These are phyloP conservation scores for Hephaestus fuliginosus DNA, from an alignment of 2,797 vertebrate species.

Conservation along the genomic window DNA sequence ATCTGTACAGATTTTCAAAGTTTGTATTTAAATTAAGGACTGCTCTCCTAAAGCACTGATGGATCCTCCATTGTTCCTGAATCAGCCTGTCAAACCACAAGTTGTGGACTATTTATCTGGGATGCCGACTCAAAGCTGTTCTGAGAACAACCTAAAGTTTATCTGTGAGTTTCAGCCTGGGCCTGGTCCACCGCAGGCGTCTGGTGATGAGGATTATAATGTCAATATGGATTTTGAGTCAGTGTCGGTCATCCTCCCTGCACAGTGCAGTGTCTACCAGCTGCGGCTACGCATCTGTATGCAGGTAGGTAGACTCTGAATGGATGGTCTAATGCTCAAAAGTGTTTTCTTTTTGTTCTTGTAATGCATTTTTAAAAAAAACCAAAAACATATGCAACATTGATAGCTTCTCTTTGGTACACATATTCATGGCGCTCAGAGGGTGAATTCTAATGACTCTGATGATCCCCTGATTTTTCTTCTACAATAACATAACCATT, in stretches of 20 bases:
- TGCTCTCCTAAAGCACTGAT: slow-evolving; percentile 25
- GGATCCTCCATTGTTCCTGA: slow-evolving; percentile 29
- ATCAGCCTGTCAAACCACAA: background rate
- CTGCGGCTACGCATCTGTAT: slow-evolving; percentile 82
- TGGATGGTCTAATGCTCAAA: background rate
- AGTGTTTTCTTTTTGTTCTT: background rate
- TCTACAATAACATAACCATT: no score
- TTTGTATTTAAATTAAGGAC: background rate
- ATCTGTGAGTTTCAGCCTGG: slow-evolving; percentile 75
- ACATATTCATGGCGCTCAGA: no score
- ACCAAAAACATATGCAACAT: no score
- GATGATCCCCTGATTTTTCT: no score
- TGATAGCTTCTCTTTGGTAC: no score
- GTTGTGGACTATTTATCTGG: background rate
- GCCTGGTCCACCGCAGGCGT: background rate
- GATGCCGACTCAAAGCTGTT: slow-evolving; percentile 18
- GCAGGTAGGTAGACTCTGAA: slow-evolving; percentile 56
- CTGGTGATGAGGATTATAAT: slow-evolving; percentile 18
- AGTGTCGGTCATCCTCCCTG: slow-evolving; percentile 78
- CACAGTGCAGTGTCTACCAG: slow-evolving; percentile 82
- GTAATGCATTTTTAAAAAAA: no score
- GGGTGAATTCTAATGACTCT: no score
- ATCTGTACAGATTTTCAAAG: background rate
- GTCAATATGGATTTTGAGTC: slow-evolving; percentile 13
- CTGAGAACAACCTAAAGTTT: slow-evolving; percentile 79